Evolutionary conservation across 2,888 invertebrate species (phyloP).

Genomic region (Nephrotoma flavescens): DNA sequence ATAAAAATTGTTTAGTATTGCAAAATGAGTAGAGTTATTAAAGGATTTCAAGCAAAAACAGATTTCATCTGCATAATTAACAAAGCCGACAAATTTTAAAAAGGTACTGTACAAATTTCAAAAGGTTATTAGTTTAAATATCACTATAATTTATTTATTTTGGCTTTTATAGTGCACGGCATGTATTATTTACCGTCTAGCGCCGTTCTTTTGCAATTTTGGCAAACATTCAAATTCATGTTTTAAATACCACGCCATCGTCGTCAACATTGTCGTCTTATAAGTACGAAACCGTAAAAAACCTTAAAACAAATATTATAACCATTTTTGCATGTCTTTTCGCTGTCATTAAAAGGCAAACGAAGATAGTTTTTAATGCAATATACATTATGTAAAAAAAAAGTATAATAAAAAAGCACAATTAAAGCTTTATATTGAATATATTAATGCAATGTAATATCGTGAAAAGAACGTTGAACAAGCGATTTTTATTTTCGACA

Average conservation of each 20-base stretch:
- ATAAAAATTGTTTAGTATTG: too few relatives aligned
- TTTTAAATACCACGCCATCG: not conserved
- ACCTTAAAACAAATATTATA: not conserved
- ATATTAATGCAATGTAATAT: not conserved
- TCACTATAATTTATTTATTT: not conserved
- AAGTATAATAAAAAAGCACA: not conserved
- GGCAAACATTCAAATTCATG: not conserved
- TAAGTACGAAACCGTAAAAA: not conserved
- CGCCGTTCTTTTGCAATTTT: not conserved
- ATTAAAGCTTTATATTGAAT: not conserved
- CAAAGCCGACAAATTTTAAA: too few relatives aligned
- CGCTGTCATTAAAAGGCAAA: not conserved
- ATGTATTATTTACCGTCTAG: not conserved
- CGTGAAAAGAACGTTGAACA: not conserved
- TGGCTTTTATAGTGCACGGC: not conserved
- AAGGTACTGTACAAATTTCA: not conserved
- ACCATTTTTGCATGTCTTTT: not conserved
- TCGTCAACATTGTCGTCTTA: not conserved
- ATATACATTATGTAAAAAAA: not conserved
- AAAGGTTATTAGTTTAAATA: not conserved
- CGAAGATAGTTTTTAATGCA: not conserved
- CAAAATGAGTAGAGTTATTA: too few relatives aligned
- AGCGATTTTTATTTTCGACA: not conserved
- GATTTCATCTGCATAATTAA: too few relatives aligned
- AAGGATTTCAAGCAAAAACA: too few relatives aligned